phyloP scores from a whole-genome alignment of 1,140 invertebrate genomes.

The Rhynchophorus ferrugineus region DNA sequence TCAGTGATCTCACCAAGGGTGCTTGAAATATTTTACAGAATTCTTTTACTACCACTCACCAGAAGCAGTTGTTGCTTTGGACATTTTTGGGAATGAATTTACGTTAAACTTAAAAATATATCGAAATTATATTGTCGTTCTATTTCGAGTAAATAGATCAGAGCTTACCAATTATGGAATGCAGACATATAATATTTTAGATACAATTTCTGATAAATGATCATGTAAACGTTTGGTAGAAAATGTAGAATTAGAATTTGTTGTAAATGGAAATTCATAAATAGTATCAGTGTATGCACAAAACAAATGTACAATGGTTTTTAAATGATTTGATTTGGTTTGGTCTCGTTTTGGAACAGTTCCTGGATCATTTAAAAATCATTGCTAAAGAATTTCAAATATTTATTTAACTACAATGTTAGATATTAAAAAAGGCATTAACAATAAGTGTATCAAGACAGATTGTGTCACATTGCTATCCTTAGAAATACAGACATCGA shows the following conservation, averaged over 20 bases:
- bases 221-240: slow-evolving; percentile 8
- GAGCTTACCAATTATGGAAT: too few relatives aligned
- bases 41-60: too few relatives aligned
- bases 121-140: too few relatives aligned
- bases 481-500: too few relatives aligned
- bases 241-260: neutral
- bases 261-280: slow-evolving; percentile 1
- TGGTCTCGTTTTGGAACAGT: neutral
- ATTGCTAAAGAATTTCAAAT: slow-evolving; percentile 1
- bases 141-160: too few relatives aligned
- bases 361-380: neutral
- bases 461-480: too few relatives aligned
- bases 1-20: too few relatives aligned
- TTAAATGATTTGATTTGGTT: neutral
- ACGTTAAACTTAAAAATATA: too few relatives aligned
- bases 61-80: too few relatives aligned
- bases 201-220: slow-evolving; percentile 18
- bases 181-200: slow-evolving; percentile 25
- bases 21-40: too few relatives aligned
- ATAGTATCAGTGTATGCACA: slow-evolving; percentile 9
- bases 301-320: slow-evolving; percentile 2
- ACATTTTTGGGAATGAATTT: too few relatives aligned
- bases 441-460: too few relatives aligned
- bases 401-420: slow-evolving; percentile 12
- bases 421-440: neutral